Base-by-base conservation (phyloP, 2,888 invertebrate species). In the Deroplatys truncata region DNA sequence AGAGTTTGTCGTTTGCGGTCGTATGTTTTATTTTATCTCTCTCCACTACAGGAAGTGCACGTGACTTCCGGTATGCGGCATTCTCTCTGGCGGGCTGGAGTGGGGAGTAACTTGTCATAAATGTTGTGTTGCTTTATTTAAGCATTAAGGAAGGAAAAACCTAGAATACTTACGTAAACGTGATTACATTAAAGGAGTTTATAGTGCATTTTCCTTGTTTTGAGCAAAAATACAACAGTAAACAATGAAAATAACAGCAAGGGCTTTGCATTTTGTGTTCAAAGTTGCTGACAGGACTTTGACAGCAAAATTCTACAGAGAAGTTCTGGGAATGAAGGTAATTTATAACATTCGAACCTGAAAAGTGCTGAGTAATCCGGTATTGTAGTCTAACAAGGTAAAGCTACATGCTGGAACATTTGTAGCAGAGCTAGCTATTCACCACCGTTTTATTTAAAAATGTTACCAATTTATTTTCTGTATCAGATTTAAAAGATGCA, bases 281-380 rank as follows among this genome's bases (percentile, higher is more conserved):
- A 99, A 99, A 95, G 96, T 99, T 91, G 98, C 98, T 0, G 97
- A 99, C 93, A 95, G 99, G 90, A 96, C 96, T 43, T 95, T 96
- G 91, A 98, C 98, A 28, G 96, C 97, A 0, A 96, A 97, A 93
- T 99, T 99, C 94, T 99, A 98, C 93, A 95, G 97, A 89, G 96
- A 98, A 92, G 95, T 98, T 91, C 95, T 99, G 82, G 98, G 98
- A 91, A 99, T 99, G 99, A 97, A 98, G 96, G 98, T 98, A 94
- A 94, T 93, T 82, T 28, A 91, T 86, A 28, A 72, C 20, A 0
- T 20, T 72, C 25, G 20, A 20, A 72, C 5, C 8, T 5, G 20
- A 15, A 20, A 72, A 72, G 3, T 43, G 43, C 20, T 72, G 56
- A 72, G 20, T 72, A 72, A 72, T 9, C 16, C 56, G 1, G 2